Evolutionary conservation across 2,113 vertebrate genomes (phyloP).

Genomic region (Nansenia antarctica): DNA sequence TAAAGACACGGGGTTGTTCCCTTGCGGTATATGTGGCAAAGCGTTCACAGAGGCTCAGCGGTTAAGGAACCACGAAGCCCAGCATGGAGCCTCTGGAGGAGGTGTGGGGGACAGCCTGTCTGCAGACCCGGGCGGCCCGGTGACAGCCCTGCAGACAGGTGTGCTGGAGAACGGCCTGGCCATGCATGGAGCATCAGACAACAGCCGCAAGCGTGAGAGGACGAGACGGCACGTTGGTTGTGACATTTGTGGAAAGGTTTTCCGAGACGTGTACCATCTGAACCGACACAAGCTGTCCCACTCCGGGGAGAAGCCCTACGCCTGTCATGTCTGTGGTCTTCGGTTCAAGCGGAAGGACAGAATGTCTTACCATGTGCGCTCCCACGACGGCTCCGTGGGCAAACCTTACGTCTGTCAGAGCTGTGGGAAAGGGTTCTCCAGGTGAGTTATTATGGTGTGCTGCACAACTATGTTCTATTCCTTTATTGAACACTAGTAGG

Average conservation of each 20-base stretch:
- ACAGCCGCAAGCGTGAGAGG: slow-evolving; percentile 89
- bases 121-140: slow-evolving; percentile 40
- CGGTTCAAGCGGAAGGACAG: slow-evolving; percentile 98
- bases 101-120: slow-evolving; percentile 47
- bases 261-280: slow-evolving; percentile 97
- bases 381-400: slow-evolving; percentile 96
- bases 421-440: slow-evolving; percentile 98
- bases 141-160: slow-evolving; percentile 71
- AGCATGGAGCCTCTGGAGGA: slow-evolving; percentile 78
- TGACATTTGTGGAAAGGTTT: slow-evolving; percentile 98
- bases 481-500: no score
- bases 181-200: slow-evolving; percentile 78
- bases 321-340: slow-evolving; percentile 93
- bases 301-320: slow-evolving; percentile 98
- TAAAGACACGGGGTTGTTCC: slow-evolving; percentile 85
- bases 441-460: slow-evolving; percentile 76
- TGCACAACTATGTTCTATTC: neutral
- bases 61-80: slow-evolving; percentile 93
- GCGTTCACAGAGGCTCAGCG: slow-evolving; percentile 91
- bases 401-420: slow-evolving; percentile 99
- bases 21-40: slow-evolving; percentile 92
- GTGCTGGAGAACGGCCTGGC: slow-evolving; percentile 85
- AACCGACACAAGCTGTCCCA: slow-evolving; percentile 99
- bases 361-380: slow-evolving; percentile 98
- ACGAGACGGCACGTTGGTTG: slow-evolving; percentile 96